phyloP scores from a whole-genome alignment of 2,888 invertebrate species.

The Blomia tropicalis region DNA sequence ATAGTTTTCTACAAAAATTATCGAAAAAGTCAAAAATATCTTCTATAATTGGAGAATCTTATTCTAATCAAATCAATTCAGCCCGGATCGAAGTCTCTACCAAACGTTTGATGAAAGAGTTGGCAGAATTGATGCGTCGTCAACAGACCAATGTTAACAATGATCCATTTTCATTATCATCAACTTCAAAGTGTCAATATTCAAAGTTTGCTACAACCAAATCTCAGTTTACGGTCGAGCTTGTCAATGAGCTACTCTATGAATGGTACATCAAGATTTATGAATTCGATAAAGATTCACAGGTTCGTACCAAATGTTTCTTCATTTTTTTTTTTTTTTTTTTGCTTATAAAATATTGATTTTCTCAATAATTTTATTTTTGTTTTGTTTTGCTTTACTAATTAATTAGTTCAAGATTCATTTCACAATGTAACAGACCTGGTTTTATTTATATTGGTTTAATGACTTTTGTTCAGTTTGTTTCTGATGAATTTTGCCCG shows the following conservation, averaged over 20 bases:
- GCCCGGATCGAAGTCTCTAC: background rate
- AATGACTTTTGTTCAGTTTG: too few relatives aligned
- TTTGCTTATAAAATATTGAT: too few relatives aligned
- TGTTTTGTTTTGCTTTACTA: background rate
- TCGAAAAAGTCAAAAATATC: background rate
- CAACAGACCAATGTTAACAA: background rate
- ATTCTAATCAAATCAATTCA: background rate
- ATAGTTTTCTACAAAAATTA: background rate
- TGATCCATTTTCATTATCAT: background rate
- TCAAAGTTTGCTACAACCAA: background rate
- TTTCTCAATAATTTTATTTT: too few relatives aligned
- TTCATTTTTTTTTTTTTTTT: background rate
- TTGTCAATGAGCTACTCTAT: constrained; percentile 68
- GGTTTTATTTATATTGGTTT: too few relatives aligned
- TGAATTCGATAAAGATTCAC: constrained; percentile 57
- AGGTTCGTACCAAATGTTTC: background rate
- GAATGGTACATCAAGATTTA: constrained; percentile 71
- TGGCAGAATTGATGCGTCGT: constrained; percentile 4
- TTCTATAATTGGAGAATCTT: background rate
- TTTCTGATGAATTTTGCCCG: too few relatives aligned
- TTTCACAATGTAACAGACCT: too few relatives aligned
- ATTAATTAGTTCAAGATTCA: background rate
- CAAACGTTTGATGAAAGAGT: constrained; percentile 3
- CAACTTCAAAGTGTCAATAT: background rate
- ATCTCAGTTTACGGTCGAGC: constrained; percentile 48